Evolutionary conservation across 2,888 invertebrate species (phyloP).

Genomic region (Conus canariensis): DNA sequence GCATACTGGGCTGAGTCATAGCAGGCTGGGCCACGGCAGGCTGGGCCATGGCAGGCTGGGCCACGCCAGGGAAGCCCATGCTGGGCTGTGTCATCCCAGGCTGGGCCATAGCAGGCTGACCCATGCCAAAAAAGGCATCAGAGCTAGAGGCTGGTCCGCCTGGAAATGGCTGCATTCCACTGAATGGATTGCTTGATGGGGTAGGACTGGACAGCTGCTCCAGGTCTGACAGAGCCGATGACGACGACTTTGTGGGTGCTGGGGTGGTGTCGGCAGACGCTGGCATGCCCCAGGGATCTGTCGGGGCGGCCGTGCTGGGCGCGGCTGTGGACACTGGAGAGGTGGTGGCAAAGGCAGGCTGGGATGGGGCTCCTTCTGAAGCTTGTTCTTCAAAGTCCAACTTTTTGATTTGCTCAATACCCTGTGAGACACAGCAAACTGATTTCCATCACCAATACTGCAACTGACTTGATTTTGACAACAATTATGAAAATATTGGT

Average conservation of each 20-base stretch:
- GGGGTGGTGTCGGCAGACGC: slow-evolving; percentile 41
- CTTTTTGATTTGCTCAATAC: slow-evolving; percentile 66
- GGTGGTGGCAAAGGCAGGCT: slow-evolving; percentile 29
- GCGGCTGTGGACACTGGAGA: not conserved
- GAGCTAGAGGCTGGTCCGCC: slow-evolving; percentile 11
- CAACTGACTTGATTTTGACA: no score
- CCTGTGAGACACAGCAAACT: slow-evolving; percentile 33
- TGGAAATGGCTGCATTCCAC: slow-evolving; percentile 40
- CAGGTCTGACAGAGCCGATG: slow-evolving; percentile 54
- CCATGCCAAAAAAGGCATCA: slow-evolving; percentile 13
- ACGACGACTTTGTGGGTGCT: slow-evolving; percentile 21
- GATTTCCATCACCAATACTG: not conserved
- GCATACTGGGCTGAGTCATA: not conserved
- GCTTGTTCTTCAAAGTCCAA: slow-evolving; percentile 59
- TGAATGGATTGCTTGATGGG: slow-evolving; percentile 29
- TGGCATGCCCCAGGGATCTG: slow-evolving; percentile 58
- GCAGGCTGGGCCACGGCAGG: slow-evolving; percentile 10
- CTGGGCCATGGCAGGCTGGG: slow-evolving; percentile 15
- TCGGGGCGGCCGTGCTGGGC: not conserved
- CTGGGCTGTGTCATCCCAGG: not conserved
- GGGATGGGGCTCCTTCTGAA: slow-evolving; percentile 49
- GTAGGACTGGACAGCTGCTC: slow-evolving; percentile 42
- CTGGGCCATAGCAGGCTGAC: not conserved
- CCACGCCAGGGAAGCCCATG: not conserved
- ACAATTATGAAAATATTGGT: no score